A percentile compares a stretch with the other conserved stretches of the same genome.
These are phyloP conservation scores for Conistra vaccinii DNA, from an alignment of 2,888 invertebrate genomes.

Conservation along the genomic window DNA sequence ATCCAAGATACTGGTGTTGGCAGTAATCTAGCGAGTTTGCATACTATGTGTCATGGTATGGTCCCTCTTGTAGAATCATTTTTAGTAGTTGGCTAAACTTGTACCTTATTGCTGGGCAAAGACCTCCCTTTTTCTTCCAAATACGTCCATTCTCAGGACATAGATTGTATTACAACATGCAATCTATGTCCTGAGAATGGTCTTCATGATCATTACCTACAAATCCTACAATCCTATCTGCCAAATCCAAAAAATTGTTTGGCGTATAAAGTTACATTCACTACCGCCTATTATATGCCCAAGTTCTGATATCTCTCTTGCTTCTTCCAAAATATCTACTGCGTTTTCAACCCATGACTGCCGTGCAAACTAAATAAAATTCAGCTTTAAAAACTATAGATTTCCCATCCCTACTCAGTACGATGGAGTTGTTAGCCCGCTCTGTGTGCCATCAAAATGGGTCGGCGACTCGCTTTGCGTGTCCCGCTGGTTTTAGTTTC, in stretches of 20 bases:
- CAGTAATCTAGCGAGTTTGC: neutral
- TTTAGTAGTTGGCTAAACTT: neutral
- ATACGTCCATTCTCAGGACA: neutral
- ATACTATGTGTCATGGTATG: neutral
- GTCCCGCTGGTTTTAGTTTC: conserved; percentile 61
- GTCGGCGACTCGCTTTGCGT: conserved; percentile 62
- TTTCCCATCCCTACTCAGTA: conserved; percentile 39
- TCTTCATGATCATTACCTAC: neutral
- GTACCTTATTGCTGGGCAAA: neutral
- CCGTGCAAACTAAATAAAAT: neutral
- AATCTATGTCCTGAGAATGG: no score
- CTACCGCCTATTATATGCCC: neutral
- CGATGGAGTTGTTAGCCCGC: conserved; percentile 44
- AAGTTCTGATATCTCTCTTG: neutral
- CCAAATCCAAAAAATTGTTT: neutral
- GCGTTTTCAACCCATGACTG: neutral
- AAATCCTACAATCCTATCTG: neutral
- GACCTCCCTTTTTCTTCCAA: neutral
- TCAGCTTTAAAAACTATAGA: neutral
- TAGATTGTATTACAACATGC: no score
- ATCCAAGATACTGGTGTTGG: neutral
- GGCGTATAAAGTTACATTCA: neutral
- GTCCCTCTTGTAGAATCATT: neutral
- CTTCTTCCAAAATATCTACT: neutral
- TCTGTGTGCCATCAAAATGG: conserved; percentile 55